These are phyloP conservation scores for Hypomecis punctinalis DNA, from an alignment of 2,888 invertebrate genomes.

Conservation along the genomic window DNA sequence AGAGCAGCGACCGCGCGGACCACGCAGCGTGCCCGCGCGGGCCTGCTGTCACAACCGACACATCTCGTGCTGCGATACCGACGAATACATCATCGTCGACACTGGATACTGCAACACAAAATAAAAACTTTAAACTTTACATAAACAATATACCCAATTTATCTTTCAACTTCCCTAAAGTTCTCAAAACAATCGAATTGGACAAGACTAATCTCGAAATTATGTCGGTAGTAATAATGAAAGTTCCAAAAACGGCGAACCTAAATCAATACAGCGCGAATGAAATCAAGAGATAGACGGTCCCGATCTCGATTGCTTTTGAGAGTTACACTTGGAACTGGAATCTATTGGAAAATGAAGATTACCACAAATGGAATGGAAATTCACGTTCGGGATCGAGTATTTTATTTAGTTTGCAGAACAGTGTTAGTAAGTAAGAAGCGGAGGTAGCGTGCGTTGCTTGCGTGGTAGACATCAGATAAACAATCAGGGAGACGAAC, in stretches of 20 bases:
- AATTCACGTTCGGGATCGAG: conserved; percentile 24
- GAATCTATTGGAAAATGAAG: conserved; percentile 34
- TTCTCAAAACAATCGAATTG: conserved; percentile 33
- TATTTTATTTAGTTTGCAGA: conserved; percentile 9
- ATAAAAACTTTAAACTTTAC: conserved; percentile 7
- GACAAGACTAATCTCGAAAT: conserved; percentile 33
- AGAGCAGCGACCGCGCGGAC: conserved; percentile 70
- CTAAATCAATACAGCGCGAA: conserved; percentile 37
- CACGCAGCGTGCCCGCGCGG: conserved; percentile 72
- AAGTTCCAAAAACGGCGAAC: conserved; percentile 35
- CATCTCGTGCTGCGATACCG: conserved; percentile 87
- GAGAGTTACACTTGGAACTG: conserved; percentile 22
- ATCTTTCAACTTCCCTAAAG: background rate
- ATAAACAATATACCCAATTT: background rate
- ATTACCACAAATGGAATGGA: conserved; percentile 33
- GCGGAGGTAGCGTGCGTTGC: conserved; percentile 33
- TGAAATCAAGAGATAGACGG: conserved; percentile 34
- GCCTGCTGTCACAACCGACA: conserved; percentile 88
- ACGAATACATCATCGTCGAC: conserved; percentile 86
- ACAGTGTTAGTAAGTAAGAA: conserved; percentile 9
- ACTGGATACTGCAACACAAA: conserved; percentile 78
- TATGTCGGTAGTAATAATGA: too few species aligned
- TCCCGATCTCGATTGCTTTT: conserved; percentile 36
- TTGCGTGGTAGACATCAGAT: conserved; percentile 24
- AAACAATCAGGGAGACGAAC: conserved; percentile 22